These are phyloP conservation scores for Zaprionus davidi DNA, from an alignment of 1,140 invertebrate genomes.

Conservation along the genomic window DNA sequence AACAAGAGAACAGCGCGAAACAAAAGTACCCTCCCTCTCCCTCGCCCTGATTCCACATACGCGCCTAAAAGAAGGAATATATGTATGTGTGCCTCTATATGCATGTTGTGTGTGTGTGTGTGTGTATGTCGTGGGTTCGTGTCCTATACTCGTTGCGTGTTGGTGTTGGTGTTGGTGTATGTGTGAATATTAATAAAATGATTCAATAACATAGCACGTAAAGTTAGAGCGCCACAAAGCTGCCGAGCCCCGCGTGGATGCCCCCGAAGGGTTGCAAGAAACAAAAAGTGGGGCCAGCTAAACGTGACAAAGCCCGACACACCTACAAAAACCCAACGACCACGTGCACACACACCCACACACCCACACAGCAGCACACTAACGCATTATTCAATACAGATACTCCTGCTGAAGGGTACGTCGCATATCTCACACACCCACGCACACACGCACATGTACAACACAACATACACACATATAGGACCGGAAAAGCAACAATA, in stretches of 20 bases:
- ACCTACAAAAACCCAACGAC: slow-evolving; percentile 44
- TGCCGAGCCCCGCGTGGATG: slow-evolving; percentile 11
- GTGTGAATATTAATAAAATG: slow-evolving; percentile 49
- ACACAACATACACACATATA: slow-evolving; percentile 1
- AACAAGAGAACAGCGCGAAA: background rate
- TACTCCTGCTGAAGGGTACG: slow-evolving; percentile 25
- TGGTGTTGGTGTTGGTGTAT: background rate
- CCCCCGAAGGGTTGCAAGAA: slow-evolving; percentile 38
- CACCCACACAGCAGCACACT: slow-evolving; percentile 17
- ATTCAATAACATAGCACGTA: slow-evolving; percentile 74
- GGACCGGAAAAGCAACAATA: slow-evolving; percentile 41
- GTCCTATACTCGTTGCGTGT: background rate
- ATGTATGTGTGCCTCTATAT: background rate
- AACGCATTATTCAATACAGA: slow-evolving; percentile 29
- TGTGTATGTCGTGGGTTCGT: background rate
- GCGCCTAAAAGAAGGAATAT: background rate
- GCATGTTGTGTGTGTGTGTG: background rate
- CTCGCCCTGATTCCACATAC: background rate
- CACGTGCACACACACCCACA: slow-evolving; percentile 28
- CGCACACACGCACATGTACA: no score
- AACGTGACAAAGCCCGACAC: slow-evolving; percentile 67
- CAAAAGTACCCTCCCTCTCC: background rate
- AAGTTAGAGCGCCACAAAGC: slow-evolving; percentile 39
- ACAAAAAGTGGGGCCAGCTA: slow-evolving; percentile 47
- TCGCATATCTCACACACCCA: background rate